These are phyloP conservation scores for Chloroclystis v-ata DNA, from an alignment of 2,888 invertebrate species.

Conservation along the genomic window DNA sequence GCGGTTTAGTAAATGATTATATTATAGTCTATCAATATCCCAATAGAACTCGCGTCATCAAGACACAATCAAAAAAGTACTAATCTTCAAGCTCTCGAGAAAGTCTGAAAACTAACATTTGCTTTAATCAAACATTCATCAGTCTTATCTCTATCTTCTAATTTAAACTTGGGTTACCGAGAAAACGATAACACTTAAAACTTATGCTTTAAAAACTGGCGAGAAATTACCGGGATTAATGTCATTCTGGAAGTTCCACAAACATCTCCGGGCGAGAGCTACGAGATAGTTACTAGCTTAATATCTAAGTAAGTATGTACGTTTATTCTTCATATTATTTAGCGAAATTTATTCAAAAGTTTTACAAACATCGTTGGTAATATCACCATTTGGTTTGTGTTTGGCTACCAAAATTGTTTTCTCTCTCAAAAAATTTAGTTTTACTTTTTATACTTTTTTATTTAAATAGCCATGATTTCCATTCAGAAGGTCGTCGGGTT, in stretches of 20 bases:
- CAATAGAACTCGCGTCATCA: no score
- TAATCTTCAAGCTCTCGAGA: no score
- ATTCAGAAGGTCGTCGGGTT: no score
- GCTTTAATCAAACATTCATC: conserved; percentile 15
- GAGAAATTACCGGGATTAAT: conserved; percentile 57
- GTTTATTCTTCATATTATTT: no score
- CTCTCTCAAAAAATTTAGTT: no score
- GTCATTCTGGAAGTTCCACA: conserved; percentile 58
- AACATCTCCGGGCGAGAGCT: conserved; percentile 41
- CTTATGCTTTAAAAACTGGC: conserved; percentile 43
- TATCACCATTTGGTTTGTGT: no score
- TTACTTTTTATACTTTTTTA: no score
- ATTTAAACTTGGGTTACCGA: conserved; percentile 33
- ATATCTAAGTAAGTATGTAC: background rate
- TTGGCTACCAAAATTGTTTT: no score
- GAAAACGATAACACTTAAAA: conserved; percentile 38
- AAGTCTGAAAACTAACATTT: background rate
- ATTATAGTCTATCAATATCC: no score
- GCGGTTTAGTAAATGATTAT: no score
- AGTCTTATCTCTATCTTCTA: conserved; percentile 21
- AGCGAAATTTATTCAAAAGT: background rate
- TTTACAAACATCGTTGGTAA: background rate
- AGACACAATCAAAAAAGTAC: no score
- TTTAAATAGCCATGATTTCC: no score
- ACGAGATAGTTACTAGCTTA: background rate